Base-by-base conservation (phyloP, 2,797 vertebrate species). In the Xyrichtys novacula region DNA sequence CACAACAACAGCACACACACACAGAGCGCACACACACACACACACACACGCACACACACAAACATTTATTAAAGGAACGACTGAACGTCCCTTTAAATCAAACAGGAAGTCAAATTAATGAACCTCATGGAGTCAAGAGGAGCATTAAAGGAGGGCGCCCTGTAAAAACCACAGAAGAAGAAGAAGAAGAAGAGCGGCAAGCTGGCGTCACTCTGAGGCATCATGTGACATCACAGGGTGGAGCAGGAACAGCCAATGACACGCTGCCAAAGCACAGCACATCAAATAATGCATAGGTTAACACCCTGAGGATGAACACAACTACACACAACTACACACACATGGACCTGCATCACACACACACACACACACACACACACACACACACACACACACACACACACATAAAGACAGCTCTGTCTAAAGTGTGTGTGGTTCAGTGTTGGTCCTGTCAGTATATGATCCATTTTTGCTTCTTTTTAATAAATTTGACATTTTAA, bases 1-100 rank as follows among this genome's bases (percentile, higher is more conserved):
- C 31, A 80, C 23, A 70, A 56, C 19, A 67, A 15, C 49, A 7
- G 14, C 4, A 32, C 32, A 71, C 28, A 78, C 6, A 52, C 48
- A 47, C 28, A 46, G 20, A 43, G 14, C 15, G 23, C 6, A n/a
- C 29, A 52, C 17, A 43, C 22, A 43, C 17, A 36, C 0, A 25
- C 7, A 16, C 19, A 19, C 39, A 16, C 39, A 54, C 5, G 10
- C 26, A 39, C 1, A 19, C 20, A n/a, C n/a, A n/a, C 19, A 26
- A 49, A 36, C 15, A n/a, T n/a, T 22, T 16, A 14, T 39, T 12
- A 49, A 9, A 10, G 12, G 26, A 6, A 47, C 25, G n/a, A 11
- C 22, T 38, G 14, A 26, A 38, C n/a, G 6, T 5, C 17, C 16
- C 16, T 38, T 38, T 17, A 25, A 3, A 25, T 26, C 3, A 19